Evolutionary conservation across 2,797 vertebrate genomes (phyloP).

Genomic region (Distichodus sexfasciatus): DNA sequence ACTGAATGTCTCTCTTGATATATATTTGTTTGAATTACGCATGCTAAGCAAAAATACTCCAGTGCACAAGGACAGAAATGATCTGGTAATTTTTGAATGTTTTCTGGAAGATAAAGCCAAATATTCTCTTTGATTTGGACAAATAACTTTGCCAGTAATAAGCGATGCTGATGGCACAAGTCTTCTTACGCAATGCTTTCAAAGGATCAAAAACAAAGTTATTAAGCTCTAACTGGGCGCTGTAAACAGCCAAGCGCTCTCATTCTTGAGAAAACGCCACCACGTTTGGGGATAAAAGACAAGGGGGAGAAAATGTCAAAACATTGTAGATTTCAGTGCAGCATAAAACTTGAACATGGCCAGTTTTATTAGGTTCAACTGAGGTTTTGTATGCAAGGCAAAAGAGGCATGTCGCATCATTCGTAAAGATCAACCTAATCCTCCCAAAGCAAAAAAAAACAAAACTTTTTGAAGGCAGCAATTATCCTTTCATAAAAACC

Average conservation of each 20-base stretch:
- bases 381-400: neutral
- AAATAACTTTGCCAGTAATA: neutral
- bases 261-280: neutral
- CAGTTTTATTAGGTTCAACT: neutral
- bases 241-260: neutral
- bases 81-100: neutral
- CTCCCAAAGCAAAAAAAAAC: neutral
- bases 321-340: neutral
- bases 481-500: slow-evolving; percentile 19
- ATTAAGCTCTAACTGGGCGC: neutral
- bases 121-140: neutral
- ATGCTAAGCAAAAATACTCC: slow-evolving; percentile 2
- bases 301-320: neutral
- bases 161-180: neutral
- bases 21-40: neutral
- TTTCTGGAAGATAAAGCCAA: neutral
- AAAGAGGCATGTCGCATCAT: slow-evolving; percentile 12
- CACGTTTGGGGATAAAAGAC: neutral
- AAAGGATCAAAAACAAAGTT: neutral
- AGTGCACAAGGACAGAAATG: neutral
- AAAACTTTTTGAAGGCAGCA: slow-evolving; percentile 22
- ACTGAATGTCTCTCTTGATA: neutral
- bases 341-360: neutral
- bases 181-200: neutral
- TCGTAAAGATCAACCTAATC: neutral